Conservation (phyloP, 1,140 invertebrate species). For the Rhagoletis zephyria region DNA sequence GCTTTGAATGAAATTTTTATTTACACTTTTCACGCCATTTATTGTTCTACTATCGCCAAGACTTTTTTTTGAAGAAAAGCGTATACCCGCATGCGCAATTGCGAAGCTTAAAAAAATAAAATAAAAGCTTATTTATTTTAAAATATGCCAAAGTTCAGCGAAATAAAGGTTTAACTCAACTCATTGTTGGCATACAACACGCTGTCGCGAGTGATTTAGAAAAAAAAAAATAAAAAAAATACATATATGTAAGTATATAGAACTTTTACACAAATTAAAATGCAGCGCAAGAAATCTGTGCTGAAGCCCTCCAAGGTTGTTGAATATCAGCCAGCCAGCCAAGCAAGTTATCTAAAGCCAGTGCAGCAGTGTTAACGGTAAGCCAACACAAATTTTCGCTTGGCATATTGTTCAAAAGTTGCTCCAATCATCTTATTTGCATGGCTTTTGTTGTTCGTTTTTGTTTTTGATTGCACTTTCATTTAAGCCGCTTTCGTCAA, state of each 20-base stretch:
- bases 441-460: slow-evolving; percentile 60
- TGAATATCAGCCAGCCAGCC: too few relatives aligned
- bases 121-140: too few relatives aligned
- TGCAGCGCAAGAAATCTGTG: too few relatives aligned
- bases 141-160: slow-evolving; percentile 63
- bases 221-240: background rate
- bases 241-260: background rate
- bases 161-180: slow-evolving; percentile 70
- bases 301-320: too few relatives aligned
- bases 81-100: too few relatives aligned
- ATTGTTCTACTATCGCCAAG: too few relatives aligned
- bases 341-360: too few relatives aligned
- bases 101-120: too few relatives aligned
- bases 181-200: slow-evolving; percentile 65
- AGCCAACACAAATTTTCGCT: background rate
- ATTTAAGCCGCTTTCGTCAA: slow-evolving; percentile 64
- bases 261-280: too few relatives aligned
- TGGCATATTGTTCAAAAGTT: background rate
- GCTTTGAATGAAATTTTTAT: background rate
- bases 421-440: slow-evolving; percentile 23
- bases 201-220: slow-evolving; percentile 39
- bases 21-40: background rate
- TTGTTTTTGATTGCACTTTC: slow-evolving; percentile 19
- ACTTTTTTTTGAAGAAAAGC: too few relatives aligned
- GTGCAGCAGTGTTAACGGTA: background rate